Conservation (phyloP, 2,888 invertebrate genomes). For the Micoletzkya japonica region DNA sequence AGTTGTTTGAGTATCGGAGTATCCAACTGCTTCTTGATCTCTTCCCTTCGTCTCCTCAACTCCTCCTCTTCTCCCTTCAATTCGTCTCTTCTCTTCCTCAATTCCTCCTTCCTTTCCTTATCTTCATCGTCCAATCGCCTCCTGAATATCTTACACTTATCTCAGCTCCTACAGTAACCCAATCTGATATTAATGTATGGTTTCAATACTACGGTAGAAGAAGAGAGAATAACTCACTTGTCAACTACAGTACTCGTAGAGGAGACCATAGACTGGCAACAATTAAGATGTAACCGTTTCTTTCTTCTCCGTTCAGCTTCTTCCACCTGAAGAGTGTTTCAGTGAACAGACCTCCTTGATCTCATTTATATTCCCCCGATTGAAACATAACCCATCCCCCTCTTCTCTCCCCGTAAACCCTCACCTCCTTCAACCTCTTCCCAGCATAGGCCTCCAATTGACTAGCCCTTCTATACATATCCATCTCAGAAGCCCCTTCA, state of each 20-base stretch:
- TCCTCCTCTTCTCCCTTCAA: constrained; percentile 40
- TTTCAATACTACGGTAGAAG: neutral
- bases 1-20: constrained; percentile 12
- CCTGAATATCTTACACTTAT: neutral
- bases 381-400: neutral
- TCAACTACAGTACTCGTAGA: constrained; percentile 37
- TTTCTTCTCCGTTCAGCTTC: constrained; percentile 40
- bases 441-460: constrained; percentile 52
- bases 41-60: constrained; percentile 40
- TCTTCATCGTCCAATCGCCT: constrained; percentile 43
- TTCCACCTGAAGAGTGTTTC: constrained; percentile 39
- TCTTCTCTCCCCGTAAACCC: too few species aligned
- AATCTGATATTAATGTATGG: neutral
- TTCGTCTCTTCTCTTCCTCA: constrained; percentile 32
- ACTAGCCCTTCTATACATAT: constrained; percentile 50
- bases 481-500: constrained; percentile 46
- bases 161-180: neutral
- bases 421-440: constrained; percentile 34
- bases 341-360: too few species aligned
- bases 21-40: constrained; percentile 33
- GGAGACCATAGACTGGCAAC: constrained; percentile 44
- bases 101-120: constrained; percentile 35
- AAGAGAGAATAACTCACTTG: neutral
- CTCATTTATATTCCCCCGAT: too few species aligned
- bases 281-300: constrained; percentile 41